phyloP scores from a whole-genome alignment of 2,888 invertebrate species.

The Odontomyia ornata region DNA sequence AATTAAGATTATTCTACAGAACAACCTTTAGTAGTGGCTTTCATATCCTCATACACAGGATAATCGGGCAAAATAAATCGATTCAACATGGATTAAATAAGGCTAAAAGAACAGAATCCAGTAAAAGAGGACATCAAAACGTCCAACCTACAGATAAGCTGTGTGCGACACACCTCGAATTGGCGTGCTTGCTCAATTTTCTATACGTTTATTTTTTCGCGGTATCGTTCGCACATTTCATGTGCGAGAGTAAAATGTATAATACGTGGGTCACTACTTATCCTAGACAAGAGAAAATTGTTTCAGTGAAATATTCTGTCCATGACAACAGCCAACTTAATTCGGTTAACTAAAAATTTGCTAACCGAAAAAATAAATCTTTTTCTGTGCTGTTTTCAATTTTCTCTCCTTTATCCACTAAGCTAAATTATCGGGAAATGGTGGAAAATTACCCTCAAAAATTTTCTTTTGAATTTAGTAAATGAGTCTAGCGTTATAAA shows the following conservation, averaged over 20 bases:
- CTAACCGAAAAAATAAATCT: neutral
- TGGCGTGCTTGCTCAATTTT: constrained; percentile 29
- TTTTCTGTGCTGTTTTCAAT: neutral
- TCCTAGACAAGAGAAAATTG: neutral
- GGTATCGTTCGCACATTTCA: constrained; percentile 33
- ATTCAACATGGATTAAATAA: constrained; percentile 29
- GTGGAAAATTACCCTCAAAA: neutral
- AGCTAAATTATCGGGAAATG: neutral
- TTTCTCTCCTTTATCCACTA: neutral
- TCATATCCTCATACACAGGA: too few species aligned
- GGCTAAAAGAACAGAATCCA: neutral
- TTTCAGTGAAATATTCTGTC: neutral
- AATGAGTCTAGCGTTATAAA: neutral
- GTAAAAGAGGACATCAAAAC: constrained; percentile 14
- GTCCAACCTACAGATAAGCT: constrained; percentile 18
- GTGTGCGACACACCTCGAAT: constrained; percentile 33
- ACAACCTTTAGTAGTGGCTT: too few species aligned
- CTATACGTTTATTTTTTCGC: constrained; percentile 3
- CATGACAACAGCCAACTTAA: neutral
- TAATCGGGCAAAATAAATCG: constrained; percentile 13
- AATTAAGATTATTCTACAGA: too few species aligned
- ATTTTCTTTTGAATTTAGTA: constrained; percentile 5
- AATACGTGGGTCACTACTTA: neutral
- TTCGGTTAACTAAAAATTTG: neutral
- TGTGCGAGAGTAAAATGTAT: neutral